Conservation (phyloP, 1,140 invertebrate genomes). For the Listronotus bonariensis region DNA sequence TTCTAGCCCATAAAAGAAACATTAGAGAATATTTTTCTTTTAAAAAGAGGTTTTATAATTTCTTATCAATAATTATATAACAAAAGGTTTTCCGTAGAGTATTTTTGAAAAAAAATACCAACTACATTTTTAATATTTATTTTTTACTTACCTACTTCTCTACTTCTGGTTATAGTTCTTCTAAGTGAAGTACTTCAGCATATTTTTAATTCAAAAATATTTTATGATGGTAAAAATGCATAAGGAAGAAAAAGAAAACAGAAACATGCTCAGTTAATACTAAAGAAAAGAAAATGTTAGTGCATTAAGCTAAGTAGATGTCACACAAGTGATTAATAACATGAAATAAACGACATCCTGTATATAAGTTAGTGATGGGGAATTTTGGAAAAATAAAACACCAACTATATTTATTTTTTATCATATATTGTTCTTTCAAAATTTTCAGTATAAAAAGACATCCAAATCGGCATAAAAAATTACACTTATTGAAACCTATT, state of each 20-base stretch:
- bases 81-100: too few relatives aligned
- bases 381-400: constrained; percentile 21
- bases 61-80: too few relatives aligned
- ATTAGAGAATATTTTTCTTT: too few relatives aligned
- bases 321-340: constrained; percentile 44
- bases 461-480: neutral
- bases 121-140: too few relatives aligned
- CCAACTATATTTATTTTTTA: constrained; percentile 20
- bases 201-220: too few relatives aligned
- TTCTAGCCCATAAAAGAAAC: too few relatives aligned
- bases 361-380: constrained; percentile 1
- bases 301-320: constrained; percentile 55
- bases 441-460: constrained; percentile 22
- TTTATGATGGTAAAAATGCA: too few relatives aligned
- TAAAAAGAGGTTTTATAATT: too few relatives aligned
- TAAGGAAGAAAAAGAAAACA: constrained; percentile 2
- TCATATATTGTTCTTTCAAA: constrained; percentile 39
- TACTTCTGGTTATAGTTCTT: too few relatives aligned
- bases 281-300: constrained; percentile 21
- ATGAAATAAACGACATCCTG: constrained; percentile 6
- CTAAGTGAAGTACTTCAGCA: too few relatives aligned
- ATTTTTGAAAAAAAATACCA: too few relatives aligned
- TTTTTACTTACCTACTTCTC: too few relatives aligned
- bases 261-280: constrained; percentile 12
- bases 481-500: constrained; percentile 23